Evolutionary conservation across 2,113 vertebrate genomes (phyloP), one percentile per base, ranked within the genome.

Genomic region (Pyxicephalus adspersus): DNA sequence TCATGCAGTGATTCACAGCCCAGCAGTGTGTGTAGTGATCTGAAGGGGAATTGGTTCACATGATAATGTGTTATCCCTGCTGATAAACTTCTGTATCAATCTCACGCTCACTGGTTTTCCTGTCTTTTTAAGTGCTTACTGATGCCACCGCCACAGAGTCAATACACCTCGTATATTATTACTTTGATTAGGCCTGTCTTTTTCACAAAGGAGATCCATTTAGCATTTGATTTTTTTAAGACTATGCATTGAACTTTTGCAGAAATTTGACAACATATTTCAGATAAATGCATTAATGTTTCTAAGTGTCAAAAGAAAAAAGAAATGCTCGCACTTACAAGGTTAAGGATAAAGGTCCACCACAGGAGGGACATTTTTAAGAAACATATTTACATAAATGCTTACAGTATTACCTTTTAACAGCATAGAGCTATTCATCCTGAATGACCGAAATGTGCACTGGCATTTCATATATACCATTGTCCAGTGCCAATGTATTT

Each of bases 1-100:
- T 64, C 38, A 65, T 25, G 60, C 79, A 73, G 68, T 57, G 79
- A 64, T 65, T 81, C 68, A 38, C 51, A 73, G 20, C 60, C 26
- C n/a, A 81, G 68, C 58, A 73, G 60, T 64, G 60, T 67, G 76
- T 64, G 58, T 73, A 81, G 68, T 81, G 79, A 81, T 81, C 60
- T 81, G 68, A 23, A 81, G 45, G 79, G 58, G 60, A 73, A 74
- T 73, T 81, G 79, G 68, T 55, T 81, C 79, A 74, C 67, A 81
- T 74, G 60, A 81, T 81, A 81, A 81, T 81, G 79, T 72, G 58
- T 65, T 81, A 81, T 73, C 79, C 78, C 79, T 81, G 79, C 79
- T 73, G 79, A 74, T 52, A 81, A 74, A 81, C 78, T 80, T 80
- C 68, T 72, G 67, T 80, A 80, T 80, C 78, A 81, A 81, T 81